Conservation (phyloP, 1,140 invertebrate species). For the Arion vulgaris region DNA sequence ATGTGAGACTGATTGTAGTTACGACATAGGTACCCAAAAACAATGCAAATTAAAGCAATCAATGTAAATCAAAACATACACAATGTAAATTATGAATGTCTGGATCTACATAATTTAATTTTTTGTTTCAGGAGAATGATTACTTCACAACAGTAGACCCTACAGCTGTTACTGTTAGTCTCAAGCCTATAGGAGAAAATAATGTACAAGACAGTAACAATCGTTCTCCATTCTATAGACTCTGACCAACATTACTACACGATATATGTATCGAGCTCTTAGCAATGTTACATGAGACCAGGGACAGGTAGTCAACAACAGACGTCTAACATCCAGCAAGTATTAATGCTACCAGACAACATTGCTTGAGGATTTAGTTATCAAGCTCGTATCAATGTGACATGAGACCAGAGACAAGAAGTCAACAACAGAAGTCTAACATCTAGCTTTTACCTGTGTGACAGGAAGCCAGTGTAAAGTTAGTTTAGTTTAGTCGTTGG, state of each 20-base stretch:
- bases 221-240: background rate
- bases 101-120: background rate
- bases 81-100: too few relatives aligned
- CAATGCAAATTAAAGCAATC: too few relatives aligned
- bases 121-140: conserved; percentile 11
- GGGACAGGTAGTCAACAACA: too few relatives aligned
- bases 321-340: too few relatives aligned
- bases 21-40: too few relatives aligned
- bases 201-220: background rate
- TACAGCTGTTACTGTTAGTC: background rate
- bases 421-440: too few relatives aligned
- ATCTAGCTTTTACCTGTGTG: background rate
- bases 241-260: background rate
- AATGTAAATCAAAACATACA: too few relatives aligned
- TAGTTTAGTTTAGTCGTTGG: too few relatives aligned
- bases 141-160: conserved; percentile 2
- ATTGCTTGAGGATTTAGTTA: background rate
- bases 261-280: background rate
- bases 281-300: background rate
- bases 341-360: background rate
- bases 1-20: too few relatives aligned
- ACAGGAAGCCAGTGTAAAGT: too few relatives aligned
- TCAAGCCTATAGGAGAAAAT: conserved; percentile 15
- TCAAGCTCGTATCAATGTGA: background rate
- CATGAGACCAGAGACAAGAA: too few relatives aligned